These are phyloP conservation scores for Pogonomyrmex californicus DNA, from an alignment of 1,140 invertebrate genomes.

Conservation along the genomic window DNA sequence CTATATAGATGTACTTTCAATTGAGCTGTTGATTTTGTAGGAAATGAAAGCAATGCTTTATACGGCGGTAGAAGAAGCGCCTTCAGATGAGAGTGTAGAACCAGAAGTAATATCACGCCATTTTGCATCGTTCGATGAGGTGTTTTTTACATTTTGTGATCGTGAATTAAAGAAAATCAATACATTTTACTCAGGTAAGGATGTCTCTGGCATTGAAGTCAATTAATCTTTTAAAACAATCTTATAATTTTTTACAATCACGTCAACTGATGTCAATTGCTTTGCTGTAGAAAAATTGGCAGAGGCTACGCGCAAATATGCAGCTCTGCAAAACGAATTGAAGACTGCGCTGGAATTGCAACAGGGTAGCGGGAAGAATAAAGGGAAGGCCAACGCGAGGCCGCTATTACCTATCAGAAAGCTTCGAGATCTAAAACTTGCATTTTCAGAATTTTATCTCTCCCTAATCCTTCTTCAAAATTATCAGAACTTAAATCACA, in stretches of 20 bases:
- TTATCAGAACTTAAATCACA: slow-evolving; percentile 98
- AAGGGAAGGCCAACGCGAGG: slow-evolving; percentile 87
- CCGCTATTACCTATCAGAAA: slow-evolving; percentile 91
- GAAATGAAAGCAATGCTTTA: slow-evolving; percentile 98
- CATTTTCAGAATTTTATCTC: slow-evolving; percentile 99
- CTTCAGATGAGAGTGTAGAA: slow-evolving; percentile 94
- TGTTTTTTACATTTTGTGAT: slow-evolving; percentile 98
- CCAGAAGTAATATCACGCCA: slow-evolving; percentile 95
- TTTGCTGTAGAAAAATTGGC: slow-evolving; percentile 96
- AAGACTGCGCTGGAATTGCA: slow-evolving; percentile 92
- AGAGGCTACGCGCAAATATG: slow-evolving; percentile 98
- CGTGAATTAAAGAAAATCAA: slow-evolving; percentile 98
- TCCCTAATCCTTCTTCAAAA: slow-evolving; percentile 97
- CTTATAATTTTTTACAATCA: slow-evolving; percentile 46
- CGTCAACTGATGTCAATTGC: neutral
- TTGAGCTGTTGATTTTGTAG: slow-evolving; percentile 84
- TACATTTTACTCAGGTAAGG: slow-evolving; percentile 97
- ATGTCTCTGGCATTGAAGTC: neutral
- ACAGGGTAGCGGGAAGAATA: slow-evolving; percentile 86
- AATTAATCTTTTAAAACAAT: neutral
- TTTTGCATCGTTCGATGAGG: slow-evolving; percentile 98
- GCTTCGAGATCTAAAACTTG: slow-evolving; percentile 97
- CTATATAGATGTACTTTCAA: slow-evolving; percentile 54
- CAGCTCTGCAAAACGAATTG: slow-evolving; percentile 95
- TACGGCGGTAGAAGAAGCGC: slow-evolving; percentile 95